phyloP scores from a whole-genome alignment of 2,113 vertebrate genomes.

The Oceanodroma tethys region DNA sequence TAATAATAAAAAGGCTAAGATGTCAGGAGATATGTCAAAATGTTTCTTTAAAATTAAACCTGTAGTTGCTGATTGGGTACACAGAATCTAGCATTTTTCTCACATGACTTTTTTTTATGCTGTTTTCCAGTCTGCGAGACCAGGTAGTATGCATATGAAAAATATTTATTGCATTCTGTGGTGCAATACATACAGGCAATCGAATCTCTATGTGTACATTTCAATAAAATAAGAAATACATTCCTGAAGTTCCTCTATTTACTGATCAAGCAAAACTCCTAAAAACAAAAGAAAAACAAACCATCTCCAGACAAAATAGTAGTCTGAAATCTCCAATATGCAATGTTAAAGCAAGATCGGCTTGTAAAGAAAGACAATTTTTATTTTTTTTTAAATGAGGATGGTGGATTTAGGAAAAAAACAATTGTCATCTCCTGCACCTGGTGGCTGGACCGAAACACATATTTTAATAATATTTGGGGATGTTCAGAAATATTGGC shows the following conservation, averaged over 20 bases:
- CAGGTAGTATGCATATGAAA: neutral
- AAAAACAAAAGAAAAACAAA: neutral
- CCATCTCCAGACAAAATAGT: neutral
- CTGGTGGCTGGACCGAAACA: neutral
- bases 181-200: neutral
- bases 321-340: neutral
- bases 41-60: slow-evolving; percentile 1
- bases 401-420: neutral
- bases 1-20: neutral
- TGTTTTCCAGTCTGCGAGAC: neutral
- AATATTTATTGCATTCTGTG: neutral
- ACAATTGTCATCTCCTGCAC: neutral
- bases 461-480: neutral
- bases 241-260: neutral
- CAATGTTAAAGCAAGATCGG: neutral
- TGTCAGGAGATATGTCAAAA: neutral
- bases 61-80: neutral
- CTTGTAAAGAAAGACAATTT: neutral
- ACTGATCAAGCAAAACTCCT: neutral
- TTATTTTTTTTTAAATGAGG: neutral
- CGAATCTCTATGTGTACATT: neutral
- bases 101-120: neutral
- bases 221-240: slow-evolving; percentile 21
- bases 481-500: neutral
- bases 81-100: neutral